Evolutionary conservation across 2,797 vertebrate genomes (phyloP), one percentile per base, ranked within the genome.

Genomic region (Sus cebifrons): DNA sequence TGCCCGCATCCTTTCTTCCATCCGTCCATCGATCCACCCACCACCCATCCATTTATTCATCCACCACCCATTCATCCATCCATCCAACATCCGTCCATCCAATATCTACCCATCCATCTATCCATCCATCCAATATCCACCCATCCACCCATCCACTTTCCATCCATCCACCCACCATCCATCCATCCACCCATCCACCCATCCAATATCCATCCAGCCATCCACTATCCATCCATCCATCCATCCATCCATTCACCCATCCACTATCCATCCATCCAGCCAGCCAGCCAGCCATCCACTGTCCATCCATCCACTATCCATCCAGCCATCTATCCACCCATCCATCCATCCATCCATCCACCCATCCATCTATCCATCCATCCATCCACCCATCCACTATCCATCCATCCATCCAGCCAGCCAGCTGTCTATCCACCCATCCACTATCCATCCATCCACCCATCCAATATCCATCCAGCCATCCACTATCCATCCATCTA

Each of bases 401-500:
- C 36, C n/a, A 15, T 14, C 29, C 16, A 9, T 0, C 40, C 13
- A 14, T 21, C 29, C 52, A 17, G 0, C 40, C 15, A 67, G 13
- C 64, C 25, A 44, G 0, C 36, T 52, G 2, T n/a, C 16, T 1
- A 6, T 11, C 1, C 54, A 36, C 7, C 1, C 54, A 36, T 13
- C 44, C 27, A 3, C 21, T 10, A 56, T 13, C 20, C 14, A 54
- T 21, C 62, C 44, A 54, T 25, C 6, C 11, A 9, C 3, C 14
- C 5, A 6, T 4, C 32, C 36, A 27, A 25, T 20, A 56, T 3
- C 54, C 29, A 32, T 29, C 15, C 11, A 6, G 4, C 78, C 32
- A 27, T 60, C 23, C 23, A 18, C 5, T 40, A 23, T 3, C 40
- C 23, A 27, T 23, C 65, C 20, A 5, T 17, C 17, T n/a, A 36